These are phyloP conservation scores for Phthorimaea operculella DNA, from an alignment of 1,140 invertebrate genomes.

Conservation along the genomic window DNA sequence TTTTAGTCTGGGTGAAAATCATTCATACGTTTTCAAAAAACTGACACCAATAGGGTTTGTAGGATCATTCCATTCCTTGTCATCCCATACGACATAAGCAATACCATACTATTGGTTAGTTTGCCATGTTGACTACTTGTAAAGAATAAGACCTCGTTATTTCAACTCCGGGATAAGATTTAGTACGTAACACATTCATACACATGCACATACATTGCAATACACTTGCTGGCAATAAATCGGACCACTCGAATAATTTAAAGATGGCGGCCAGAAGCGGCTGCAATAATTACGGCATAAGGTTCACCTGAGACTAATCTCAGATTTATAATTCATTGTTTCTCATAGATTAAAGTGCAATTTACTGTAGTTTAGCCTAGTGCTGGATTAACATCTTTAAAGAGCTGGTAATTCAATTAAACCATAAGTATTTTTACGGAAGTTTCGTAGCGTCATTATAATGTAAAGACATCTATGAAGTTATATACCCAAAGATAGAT, in stretches of 20 bases:
- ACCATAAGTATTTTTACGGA: neutral
- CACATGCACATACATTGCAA: neutral
- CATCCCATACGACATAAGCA: too few relatives aligned
- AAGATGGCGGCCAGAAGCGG: conserved; percentile 22
- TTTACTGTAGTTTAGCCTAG: conserved; percentile 16
- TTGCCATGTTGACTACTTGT: too few relatives aligned
- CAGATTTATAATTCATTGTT: conserved; percentile 36
- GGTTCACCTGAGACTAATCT: conserved; percentile 30
- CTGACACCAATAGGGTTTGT: too few relatives aligned
- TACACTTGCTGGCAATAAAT: conserved; percentile 5
- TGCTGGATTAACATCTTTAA: conserved; percentile 8
- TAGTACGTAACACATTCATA: too few relatives aligned
- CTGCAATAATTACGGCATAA: conserved; percentile 22
- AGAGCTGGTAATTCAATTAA: conserved; percentile 12
- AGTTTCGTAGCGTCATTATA: conserved; percentile 21
- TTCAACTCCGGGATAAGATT: too few relatives aligned
- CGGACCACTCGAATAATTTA: neutral
- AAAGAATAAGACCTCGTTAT: neutral
- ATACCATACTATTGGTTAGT: too few relatives aligned
- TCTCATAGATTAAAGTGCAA: conserved; percentile 39
- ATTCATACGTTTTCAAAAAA: too few relatives aligned
- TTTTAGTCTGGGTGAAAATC: too few relatives aligned
- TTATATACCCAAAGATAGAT: too few relatives aligned
- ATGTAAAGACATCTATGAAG: too few relatives aligned
- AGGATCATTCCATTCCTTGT: too few relatives aligned